Evolutionary conservation across 1,140 invertebrate species (phyloP).

Genomic region (Chrysomallon squamiferum): DNA sequence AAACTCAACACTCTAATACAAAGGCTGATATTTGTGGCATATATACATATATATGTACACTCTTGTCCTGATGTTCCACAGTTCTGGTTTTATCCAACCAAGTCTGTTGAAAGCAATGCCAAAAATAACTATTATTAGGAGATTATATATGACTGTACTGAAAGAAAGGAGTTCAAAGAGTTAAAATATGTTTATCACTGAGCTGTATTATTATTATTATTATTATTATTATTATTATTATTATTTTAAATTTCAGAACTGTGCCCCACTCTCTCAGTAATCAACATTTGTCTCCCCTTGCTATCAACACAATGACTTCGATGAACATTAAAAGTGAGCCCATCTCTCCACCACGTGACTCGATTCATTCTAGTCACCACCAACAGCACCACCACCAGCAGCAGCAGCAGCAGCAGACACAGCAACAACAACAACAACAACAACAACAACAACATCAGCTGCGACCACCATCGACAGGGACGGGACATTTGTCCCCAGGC

Average conservation of each 20-base stretch:
- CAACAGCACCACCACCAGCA: conserved; percentile 30
- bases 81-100: no score
- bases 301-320: conserved; percentile 82
- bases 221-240: no score
- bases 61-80: no score
- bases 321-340: conserved; percentile 95
- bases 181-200: no score
- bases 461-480: conserved; percentile 14
- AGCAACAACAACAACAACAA: conserved; percentile 17
- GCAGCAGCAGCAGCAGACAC: conserved; percentile 10
- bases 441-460: conserved; percentile 12
- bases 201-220: no score
- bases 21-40: no score
- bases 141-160: no score
- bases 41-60: no score
- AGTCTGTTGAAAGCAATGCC: no score
- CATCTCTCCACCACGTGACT: conserved; percentile 84
- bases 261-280: conserved; percentile 22
- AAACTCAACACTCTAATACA: no score
- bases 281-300: conserved; percentile 66
- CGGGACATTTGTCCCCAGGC: conserved; percentile 31
- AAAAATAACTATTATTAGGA: no score
- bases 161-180: no score
- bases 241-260: conserved; percentile 27
- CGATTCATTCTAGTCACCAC: conserved; percentile 56